Percentiles rank a stretch among this genome's conserved stretches.
Evolutionary conservation across 2,113 vertebrate species (phyloP).

Genomic region (Puma concolor): DNA sequence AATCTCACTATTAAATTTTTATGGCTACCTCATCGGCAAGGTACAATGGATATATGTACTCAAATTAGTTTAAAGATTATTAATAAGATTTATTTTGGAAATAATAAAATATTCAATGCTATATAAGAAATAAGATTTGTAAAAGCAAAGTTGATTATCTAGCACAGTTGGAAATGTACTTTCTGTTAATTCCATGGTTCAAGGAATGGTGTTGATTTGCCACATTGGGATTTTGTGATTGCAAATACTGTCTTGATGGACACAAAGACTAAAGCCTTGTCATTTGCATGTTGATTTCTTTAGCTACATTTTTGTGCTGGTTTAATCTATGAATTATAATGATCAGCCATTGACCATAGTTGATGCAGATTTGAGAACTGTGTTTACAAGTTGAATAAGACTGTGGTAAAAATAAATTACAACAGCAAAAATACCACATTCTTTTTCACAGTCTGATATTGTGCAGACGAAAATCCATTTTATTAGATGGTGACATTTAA

Average conservation of each 20-base stretch:
- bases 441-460: not conserved
- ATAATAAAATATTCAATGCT: not conserved
- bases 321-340: not conserved
- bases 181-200: not conserved
- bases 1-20: not conserved
- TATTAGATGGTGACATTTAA: not conserved
- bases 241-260: not conserved
- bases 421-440: not conserved
- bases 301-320: not conserved
- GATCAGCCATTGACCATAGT: not conserved
- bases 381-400: not conserved
- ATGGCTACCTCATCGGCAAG: not conserved
- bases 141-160: constrained; percentile 8
- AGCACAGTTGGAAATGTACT: not conserved
- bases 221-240: not conserved
- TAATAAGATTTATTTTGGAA: not conserved
- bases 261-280: not conserved
- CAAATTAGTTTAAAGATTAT: not conserved
- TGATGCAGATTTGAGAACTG: not conserved
- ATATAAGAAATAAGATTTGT: not conserved
- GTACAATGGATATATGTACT: not conserved
- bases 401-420: not conserved
- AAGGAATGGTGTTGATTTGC: not conserved
- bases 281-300: not conserved
- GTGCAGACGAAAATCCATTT: not conserved